Evolutionary conservation across 2,113 vertebrate genomes (phyloP).

Genomic region (Delphinapterus leucas): DNA sequence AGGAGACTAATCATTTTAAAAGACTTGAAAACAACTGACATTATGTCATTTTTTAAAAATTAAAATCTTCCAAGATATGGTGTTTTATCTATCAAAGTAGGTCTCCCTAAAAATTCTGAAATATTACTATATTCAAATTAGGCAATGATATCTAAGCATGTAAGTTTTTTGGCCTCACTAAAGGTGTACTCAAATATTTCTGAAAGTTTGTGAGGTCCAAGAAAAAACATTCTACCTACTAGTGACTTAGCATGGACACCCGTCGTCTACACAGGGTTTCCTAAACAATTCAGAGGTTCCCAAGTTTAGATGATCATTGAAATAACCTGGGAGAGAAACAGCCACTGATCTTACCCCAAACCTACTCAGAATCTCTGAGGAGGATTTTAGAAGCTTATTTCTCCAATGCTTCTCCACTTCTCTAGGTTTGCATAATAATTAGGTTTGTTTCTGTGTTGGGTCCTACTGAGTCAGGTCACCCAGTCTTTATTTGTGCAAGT

Average conservation of each 20-base stretch:
- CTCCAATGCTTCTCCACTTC: not conserved
- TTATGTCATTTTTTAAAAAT: not conserved
- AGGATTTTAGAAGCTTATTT: not conserved
- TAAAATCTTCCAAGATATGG: not conserved
- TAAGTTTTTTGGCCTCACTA: not conserved
- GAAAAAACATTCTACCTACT: not conserved
- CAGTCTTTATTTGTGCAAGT: not conserved
- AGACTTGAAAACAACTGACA: not conserved
- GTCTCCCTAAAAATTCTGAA: not conserved
- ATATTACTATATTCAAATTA: not conserved
- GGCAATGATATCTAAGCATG: not conserved
- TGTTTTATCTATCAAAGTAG: not conserved
- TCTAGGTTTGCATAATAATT: not conserved
- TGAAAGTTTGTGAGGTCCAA: not conserved
- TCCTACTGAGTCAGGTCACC: not conserved
- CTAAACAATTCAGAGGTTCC: not conserved
- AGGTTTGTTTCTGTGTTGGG: not conserved
- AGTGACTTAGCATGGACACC: not conserved
- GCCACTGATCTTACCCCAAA: slow-evolving; percentile 27
- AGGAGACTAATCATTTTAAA: not conserved
- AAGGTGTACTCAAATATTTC: not conserved
- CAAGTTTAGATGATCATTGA: not conserved
- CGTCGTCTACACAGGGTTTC: not conserved
- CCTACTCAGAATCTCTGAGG: not conserved
- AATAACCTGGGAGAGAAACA: not conserved